Evolutionary conservation across 92 coral and sea anemone species (phyloP).

Genomic region (Phenganax subtilis): DNA sequence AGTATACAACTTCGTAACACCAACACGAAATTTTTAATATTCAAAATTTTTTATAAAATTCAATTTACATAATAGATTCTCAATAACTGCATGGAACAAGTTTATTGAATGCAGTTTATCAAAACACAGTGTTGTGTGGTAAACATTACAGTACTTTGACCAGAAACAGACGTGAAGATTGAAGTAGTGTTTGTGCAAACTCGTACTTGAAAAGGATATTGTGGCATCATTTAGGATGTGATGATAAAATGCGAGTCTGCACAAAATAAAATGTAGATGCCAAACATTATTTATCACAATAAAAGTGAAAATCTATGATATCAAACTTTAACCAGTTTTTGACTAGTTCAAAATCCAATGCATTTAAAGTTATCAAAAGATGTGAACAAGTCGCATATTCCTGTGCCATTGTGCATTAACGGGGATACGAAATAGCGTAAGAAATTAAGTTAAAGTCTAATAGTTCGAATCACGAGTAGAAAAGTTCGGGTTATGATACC

Average conservation of each 20-base stretch:
- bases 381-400: too few relatives aligned
- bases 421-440: neutral
- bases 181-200: too few relatives aligned
- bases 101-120: neutral
- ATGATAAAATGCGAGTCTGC: too few relatives aligned
- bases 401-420: too few relatives aligned
- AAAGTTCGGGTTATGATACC: slow-evolving; percentile 5
- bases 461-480: slow-evolving; percentile 19
- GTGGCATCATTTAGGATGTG: too few relatives aligned
- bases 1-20: neutral
- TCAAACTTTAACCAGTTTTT: too few relatives aligned
- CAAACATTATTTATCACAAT: too few relatives aligned
- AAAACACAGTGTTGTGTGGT: neutral
- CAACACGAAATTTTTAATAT: slow-evolving; percentile 25
- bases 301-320: too few relatives aligned
- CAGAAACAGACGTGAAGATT: neutral
- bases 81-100: slow-evolving; percentile 17
- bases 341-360: too few relatives aligned
- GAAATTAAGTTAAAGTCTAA: neutral
- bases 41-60: slow-evolving; percentile 35
- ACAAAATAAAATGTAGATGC: too few relatives aligned
- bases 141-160: neutral
- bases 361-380: too few relatives aligned
- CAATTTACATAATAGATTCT: slow-evolving; percentile 37
- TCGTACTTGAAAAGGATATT: too few relatives aligned